These are phyloP conservation scores for Trichoplusia ni DNA, from an alignment of 1,140 invertebrate genomes.

Conservation along the genomic window DNA sequence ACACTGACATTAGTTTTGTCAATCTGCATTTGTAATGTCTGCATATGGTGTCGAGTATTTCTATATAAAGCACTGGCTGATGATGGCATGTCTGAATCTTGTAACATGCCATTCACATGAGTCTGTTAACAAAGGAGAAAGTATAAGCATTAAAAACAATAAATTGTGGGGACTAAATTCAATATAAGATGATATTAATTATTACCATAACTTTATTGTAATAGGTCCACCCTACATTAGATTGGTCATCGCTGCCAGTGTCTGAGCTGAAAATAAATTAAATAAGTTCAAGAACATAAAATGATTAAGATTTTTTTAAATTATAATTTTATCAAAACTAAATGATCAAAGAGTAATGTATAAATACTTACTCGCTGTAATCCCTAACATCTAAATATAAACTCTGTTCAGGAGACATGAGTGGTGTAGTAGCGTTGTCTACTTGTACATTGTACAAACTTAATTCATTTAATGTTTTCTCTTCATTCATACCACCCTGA, in stretches of 20 bases:
- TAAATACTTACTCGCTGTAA: slow-evolving; percentile 77
- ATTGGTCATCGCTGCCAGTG: slow-evolving; percentile 71
- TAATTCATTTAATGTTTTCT: slow-evolving; percentile 78
- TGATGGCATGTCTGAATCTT: slow-evolving; percentile 77
- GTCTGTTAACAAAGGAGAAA: slow-evolving; percentile 53
- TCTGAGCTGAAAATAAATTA: slow-evolving; percentile 80
- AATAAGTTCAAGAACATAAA: too few relatives aligned
- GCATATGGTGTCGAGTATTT: slow-evolving; percentile 62
- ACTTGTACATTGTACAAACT: slow-evolving; percentile 82
- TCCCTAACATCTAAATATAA: slow-evolving; percentile 84
- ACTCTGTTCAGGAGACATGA: slow-evolving; percentile 83
- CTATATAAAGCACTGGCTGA: slow-evolving; percentile 72
- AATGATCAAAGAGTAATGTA: slow-evolving; percentile 4
- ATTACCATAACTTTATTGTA: slow-evolving; percentile 86
- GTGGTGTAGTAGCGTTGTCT: slow-evolving; percentile 78
- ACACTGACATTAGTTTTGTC: slow-evolving; percentile 76
- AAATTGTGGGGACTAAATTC: background rate
- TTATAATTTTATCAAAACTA: too few relatives aligned
- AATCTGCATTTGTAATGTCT: slow-evolving; percentile 66
- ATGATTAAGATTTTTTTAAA: slow-evolving; percentile 3
- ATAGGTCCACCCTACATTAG: slow-evolving; percentile 85
- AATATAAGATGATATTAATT: background rate
- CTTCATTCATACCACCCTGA: slow-evolving; percentile 41
- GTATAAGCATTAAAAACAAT: background rate
- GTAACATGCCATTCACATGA: slow-evolving; percentile 74